Percentiles rank a stretch among this genome's conserved stretches.
These are phyloP conservation scores for Copidosoma aretas DNA, from an alignment of 2,888 invertebrate species.

Conservation along the genomic window DNA sequence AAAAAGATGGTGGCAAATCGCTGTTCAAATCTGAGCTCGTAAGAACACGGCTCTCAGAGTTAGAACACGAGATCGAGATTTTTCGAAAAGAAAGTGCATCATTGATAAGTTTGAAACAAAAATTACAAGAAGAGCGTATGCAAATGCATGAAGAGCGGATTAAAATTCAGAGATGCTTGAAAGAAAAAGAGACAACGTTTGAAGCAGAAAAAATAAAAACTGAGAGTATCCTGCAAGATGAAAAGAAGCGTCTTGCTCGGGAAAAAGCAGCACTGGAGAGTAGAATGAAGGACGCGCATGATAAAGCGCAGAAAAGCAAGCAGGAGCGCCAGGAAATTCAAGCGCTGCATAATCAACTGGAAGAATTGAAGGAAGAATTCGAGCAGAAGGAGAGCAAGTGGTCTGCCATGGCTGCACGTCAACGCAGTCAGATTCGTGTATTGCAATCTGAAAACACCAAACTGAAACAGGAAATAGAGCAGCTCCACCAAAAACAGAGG, in stretches of 20 bases:
- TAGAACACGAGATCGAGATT: slow-evolving; percentile 70
- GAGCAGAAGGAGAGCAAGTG: slow-evolving; percentile 77
- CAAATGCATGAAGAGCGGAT: slow-evolving; percentile 66
- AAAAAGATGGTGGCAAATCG: slow-evolving; percentile 63
- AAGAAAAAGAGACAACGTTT: slow-evolving; percentile 68
- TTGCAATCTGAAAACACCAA: slow-evolving; percentile 75
- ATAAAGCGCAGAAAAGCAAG: slow-evolving; percentile 71
- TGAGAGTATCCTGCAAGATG: slow-evolving; percentile 73
- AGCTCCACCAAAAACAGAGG: slow-evolving; percentile 71
- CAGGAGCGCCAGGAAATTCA: slow-evolving; percentile 76
- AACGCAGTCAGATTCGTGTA: slow-evolving; percentile 76
- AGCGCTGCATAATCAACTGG: slow-evolving; percentile 67
- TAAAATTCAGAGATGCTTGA: slow-evolving; percentile 64
- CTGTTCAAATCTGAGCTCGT: slow-evolving; percentile 68
- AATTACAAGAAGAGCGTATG: slow-evolving; percentile 64
- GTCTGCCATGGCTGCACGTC: slow-evolving; percentile 74
- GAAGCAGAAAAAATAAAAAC: slow-evolving; percentile 70
- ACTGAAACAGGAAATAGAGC: slow-evolving; percentile 72
- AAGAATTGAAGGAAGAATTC: slow-evolving; percentile 71
- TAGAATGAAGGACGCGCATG: slow-evolving; percentile 69
- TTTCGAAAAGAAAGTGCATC: slow-evolving; percentile 66
- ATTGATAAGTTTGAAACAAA: slow-evolving; percentile 59
- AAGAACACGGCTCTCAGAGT: slow-evolving; percentile 69
- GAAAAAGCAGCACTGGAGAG: slow-evolving; percentile 72
- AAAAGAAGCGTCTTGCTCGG: slow-evolving; percentile 72